phyloP scores from a whole-genome alignment of 2,797 vertebrate genomes.

The Eremophila alpestris region DNA sequence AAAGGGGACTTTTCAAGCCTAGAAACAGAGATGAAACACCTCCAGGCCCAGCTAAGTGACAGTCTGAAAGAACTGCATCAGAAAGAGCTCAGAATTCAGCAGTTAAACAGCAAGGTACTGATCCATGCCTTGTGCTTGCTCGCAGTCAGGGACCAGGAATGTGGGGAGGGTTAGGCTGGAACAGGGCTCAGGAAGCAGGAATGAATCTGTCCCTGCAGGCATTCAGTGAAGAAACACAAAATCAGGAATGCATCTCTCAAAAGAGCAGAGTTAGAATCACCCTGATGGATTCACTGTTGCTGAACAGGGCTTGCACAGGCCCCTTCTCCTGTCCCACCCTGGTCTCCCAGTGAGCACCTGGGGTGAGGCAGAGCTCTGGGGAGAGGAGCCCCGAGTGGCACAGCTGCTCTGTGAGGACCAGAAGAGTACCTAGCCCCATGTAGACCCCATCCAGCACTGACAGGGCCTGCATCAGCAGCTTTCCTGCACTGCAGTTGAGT shows the following conservation, averaged over 20 bases:
- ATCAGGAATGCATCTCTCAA: not conserved
- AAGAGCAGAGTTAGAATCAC: not conserved
- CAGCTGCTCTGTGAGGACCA: not conserved
- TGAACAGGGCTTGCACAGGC: not conserved
- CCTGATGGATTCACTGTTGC: not conserved
- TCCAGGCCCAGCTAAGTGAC: constrained; percentile 73
- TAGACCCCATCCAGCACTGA: not conserved
- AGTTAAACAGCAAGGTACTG: constrained; percentile 78
- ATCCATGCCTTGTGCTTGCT: not conserved
- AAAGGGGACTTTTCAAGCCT: constrained; percentile 37
- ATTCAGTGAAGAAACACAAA: not conserved
- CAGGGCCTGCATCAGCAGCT: not conserved
- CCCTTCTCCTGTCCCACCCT: not conserved
- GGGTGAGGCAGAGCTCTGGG: not conserved
- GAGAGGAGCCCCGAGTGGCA: not conserved
- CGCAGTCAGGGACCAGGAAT: not conserved
- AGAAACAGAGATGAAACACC: constrained; percentile 66
- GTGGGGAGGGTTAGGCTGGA: not conserved
- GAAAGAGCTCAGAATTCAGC: constrained; percentile 81
- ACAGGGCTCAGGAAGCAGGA: not conserved
- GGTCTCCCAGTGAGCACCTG: not conserved
- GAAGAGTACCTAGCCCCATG: not conserved
- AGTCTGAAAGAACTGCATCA: constrained; percentile 80
- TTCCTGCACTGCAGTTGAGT: not conserved
- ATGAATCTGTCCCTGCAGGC: not conserved